Percentiles rank a stretch among this genome's conserved stretches.
phyloP scores from a whole-genome alignment of 2,113 vertebrate species.

The Phainopepla nitens region DNA sequence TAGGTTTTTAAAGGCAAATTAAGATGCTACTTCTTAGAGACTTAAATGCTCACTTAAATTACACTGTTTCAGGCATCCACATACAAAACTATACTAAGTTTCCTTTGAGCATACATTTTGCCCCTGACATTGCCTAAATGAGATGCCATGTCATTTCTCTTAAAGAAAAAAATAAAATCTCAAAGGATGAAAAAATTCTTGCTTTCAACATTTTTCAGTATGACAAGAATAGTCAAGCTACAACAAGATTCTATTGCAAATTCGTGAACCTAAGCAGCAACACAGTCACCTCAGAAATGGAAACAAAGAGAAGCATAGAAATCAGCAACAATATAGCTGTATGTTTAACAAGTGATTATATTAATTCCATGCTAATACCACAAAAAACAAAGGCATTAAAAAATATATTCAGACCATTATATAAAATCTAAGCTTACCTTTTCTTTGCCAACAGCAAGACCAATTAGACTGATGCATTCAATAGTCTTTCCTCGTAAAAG shows the following conservation, averaged over 20 bases:
- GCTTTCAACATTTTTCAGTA: background rate
- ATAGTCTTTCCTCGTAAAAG: conserved; percentile 96
- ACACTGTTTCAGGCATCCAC: background rate
- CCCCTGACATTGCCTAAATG: background rate
- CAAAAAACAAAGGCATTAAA: background rate
- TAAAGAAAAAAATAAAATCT: background rate
- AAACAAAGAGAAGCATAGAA: background rate
- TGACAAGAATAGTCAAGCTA: background rate
- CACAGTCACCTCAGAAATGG: background rate
- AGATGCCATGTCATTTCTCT: background rate
- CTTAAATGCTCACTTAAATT: background rate
- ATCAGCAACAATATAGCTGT: background rate
- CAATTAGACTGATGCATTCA: conserved; percentile 98
- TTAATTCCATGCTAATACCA: background rate
- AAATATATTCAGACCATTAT: background rate
- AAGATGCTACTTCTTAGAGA: background rate
- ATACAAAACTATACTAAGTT: background rate
- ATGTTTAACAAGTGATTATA: background rate
- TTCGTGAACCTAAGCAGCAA: background rate
- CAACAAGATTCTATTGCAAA: background rate
- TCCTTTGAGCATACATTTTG: background rate
- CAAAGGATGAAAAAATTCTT: background rate
- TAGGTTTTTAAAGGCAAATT: background rate
- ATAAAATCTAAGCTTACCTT: conserved; percentile 76
- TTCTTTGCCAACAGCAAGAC: conserved; percentile 96